Conservation (phyloP, 2,888 invertebrate genomes). For the Clistopyga incitator region DNA sequence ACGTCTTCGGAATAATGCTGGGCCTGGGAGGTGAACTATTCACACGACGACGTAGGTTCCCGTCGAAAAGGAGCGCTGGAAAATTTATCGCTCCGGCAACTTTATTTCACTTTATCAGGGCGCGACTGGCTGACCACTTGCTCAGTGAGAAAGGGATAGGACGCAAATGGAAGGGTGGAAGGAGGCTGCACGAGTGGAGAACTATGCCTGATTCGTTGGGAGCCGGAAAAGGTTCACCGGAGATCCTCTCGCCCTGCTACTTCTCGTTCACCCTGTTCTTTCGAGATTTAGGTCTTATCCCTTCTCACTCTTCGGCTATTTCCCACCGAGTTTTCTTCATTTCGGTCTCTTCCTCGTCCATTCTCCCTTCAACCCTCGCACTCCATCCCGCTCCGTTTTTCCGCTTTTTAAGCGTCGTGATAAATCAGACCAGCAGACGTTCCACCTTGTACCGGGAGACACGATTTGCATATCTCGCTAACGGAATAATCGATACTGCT, state of each 20-base stretch:
- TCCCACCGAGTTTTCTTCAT: constrained; percentile 13
- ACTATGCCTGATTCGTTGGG: constrained; percentile 57
- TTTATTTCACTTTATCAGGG: constrained; percentile 66
- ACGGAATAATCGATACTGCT: constrained; percentile 81
- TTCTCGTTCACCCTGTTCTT: constrained; percentile 44
- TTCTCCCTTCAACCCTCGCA: constrained; percentile 25
- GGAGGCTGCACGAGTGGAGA: constrained; percentile 1
- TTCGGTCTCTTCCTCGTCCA: constrained; percentile 14
- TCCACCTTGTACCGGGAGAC: constrained; percentile 65
- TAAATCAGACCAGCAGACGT: constrained; percentile 67
- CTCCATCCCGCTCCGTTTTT: constrained; percentile 19
- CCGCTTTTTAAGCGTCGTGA: constrained; percentile 52
- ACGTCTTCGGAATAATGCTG: constrained; percentile 15
- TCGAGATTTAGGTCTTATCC: constrained; percentile 30
- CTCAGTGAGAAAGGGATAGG: constrained; percentile 3
- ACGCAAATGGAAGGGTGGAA: neutral
- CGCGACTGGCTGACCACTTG: constrained; percentile 20
- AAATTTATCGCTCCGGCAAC: constrained; percentile 58
- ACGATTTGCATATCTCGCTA: constrained; percentile 80
- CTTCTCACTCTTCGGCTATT: neutral
- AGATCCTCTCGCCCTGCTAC: constrained; percentile 53
- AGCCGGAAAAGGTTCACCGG: constrained; percentile 51
- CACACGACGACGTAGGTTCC: constrained; percentile 12
- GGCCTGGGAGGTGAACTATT: neutral
- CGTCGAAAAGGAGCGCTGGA: neutral